A percentile compares a stretch with the other conserved stretches of the same genome.
These are phyloP conservation scores for Notolepis coatsorum DNA, from an alignment of 2,797 vertebrate species.

Conservation along the genomic window DNA sequence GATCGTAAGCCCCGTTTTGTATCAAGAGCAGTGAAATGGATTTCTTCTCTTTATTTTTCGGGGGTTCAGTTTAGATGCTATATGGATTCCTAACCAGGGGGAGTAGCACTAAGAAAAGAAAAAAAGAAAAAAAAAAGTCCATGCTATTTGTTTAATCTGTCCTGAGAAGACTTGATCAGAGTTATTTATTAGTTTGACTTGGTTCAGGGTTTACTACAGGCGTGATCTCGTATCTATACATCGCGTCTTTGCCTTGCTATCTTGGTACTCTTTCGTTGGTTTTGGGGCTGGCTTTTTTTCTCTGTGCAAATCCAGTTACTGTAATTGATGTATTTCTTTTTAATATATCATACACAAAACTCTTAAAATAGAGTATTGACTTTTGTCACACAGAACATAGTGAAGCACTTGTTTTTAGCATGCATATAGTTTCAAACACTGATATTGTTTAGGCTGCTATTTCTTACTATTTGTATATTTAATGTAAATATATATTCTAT, in stretches of 20 bases:
- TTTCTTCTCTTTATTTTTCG: slow-evolving; percentile 5
- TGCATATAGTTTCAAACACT: slow-evolving; percentile 86
- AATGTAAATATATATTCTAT: slow-evolving; percentile 87
- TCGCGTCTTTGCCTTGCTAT: slow-evolving; percentile 62
- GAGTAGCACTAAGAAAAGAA: slow-evolving; percentile 74
- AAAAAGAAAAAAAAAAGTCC: too few relatives aligned
- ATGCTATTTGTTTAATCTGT: slow-evolving; percentile 79
- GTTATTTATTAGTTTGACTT: slow-evolving; percentile 86
- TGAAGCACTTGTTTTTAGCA: slow-evolving; percentile 86
- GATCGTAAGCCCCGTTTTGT: slow-evolving; percentile 20
- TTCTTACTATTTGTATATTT: slow-evolving; percentile 87
- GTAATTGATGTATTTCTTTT: slow-evolving; percentile 71
- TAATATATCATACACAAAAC: slow-evolving; percentile 69
- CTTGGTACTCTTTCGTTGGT: slow-evolving; percentile 77
- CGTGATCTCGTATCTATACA: slow-evolving; percentile 61
- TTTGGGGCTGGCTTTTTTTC: slow-evolving; percentile 67
- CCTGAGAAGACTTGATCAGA: slow-evolving; percentile 89
- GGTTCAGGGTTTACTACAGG: slow-evolving; percentile 84
- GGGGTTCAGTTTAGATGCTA: slow-evolving; percentile 45
- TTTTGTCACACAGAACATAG: slow-evolving; percentile 77
- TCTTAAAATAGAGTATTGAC: slow-evolving; percentile 63
- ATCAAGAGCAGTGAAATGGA: slow-evolving; percentile 11
- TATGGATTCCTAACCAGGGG: slow-evolving; percentile 53
- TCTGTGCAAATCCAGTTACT: slow-evolving; percentile 80
- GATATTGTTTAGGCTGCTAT: slow-evolving; percentile 87